Evolutionary conservation across 1,140 invertebrate genomes (phyloP).

Genomic region (Amphibalanus amphitrite): DNA sequence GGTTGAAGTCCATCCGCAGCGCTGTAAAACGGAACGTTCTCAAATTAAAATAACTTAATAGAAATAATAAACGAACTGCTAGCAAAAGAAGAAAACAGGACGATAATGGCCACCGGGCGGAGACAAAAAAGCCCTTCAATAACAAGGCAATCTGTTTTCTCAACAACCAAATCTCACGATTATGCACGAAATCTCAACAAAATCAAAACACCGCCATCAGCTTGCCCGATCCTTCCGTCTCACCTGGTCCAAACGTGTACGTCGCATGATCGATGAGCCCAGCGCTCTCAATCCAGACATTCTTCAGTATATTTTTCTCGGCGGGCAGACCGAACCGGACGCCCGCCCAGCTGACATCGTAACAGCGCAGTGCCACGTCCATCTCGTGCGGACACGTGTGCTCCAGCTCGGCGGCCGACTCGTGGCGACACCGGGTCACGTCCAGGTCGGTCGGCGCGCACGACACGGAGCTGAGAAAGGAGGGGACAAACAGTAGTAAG

Average conservation of each 20-base stretch:
- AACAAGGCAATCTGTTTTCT: no score
- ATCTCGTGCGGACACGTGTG: conserved; percentile 74
- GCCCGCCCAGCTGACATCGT: conserved; percentile 81
- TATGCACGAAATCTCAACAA: no score
- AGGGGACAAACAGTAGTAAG: not conserved
- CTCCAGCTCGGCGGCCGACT: conserved; percentile 47
- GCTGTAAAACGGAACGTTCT: no score
- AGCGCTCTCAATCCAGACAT: conserved; percentile 71
- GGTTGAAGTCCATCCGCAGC: conserved; percentile 87
- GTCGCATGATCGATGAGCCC: conserved; percentile 86
- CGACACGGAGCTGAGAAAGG: conserved; percentile 43
- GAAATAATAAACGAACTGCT: no score
- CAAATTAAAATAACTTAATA: no score
- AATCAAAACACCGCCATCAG: no score
- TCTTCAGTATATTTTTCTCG: conserved; percentile 69
- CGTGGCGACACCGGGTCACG: conserved; percentile 52
- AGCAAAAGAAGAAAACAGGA: no score
- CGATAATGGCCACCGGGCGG: no score
- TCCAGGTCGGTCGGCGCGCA: conserved; percentile 87
- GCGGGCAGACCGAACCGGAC: conserved; percentile 72
- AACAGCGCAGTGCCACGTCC: conserved; percentile 74
- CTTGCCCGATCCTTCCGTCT: not conserved
- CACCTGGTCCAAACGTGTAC: conserved; percentile 62
- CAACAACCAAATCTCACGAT: no score
- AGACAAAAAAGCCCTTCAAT: no score